Percentiles rank a stretch among this genome's conserved stretches.
Evolutionary conservation across 2,113 vertebrate genomes (phyloP).

Genomic region (Noturus placidus): DNA sequence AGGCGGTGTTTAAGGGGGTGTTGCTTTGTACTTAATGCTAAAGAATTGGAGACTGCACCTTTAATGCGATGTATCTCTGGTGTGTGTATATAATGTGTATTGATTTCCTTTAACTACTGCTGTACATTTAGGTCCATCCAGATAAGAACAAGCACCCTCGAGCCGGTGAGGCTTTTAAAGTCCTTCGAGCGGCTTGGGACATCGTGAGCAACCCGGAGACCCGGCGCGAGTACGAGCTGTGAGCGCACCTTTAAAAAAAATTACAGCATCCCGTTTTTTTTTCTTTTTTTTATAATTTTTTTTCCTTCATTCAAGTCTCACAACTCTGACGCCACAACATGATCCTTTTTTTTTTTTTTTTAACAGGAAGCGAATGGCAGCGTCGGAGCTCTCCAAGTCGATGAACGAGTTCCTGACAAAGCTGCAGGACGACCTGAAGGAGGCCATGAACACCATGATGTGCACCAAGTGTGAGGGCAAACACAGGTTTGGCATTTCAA

Average conservation of each 20-base stretch:
- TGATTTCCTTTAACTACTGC: conserved; percentile 19
- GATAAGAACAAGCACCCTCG: conserved; percentile 93
- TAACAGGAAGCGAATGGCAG: conserved; percentile 84
- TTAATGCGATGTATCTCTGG: background rate
- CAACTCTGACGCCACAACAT: background rate
- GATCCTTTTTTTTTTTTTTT: background rate
- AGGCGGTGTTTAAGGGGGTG: background rate
- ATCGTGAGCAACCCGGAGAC: conserved; percentile 90
- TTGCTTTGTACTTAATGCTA: background rate
- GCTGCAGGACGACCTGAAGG: conserved; percentile 91
- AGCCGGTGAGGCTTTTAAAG: conserved; percentile 92
- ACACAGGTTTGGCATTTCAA: conserved; percentile 77
- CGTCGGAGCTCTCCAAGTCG: conserved; percentile 85
- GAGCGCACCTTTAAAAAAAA: conserved; percentile 63
- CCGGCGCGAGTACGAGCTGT: conserved; percentile 87
- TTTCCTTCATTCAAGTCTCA: background rate
- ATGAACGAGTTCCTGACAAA: conserved; percentile 90
- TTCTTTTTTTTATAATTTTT: no score
- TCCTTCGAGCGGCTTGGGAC: conserved; percentile 93
- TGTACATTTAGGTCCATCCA: conserved; percentile 84
- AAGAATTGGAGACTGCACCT: background rate
- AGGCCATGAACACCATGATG: conserved; percentile 97
- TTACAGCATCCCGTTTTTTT: no score
- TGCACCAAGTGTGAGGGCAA: conserved; percentile 93
- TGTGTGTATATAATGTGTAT: background rate